phyloP scores from a whole-genome alignment of 2,797 vertebrate species.

The Malacoraja senta region DNA sequence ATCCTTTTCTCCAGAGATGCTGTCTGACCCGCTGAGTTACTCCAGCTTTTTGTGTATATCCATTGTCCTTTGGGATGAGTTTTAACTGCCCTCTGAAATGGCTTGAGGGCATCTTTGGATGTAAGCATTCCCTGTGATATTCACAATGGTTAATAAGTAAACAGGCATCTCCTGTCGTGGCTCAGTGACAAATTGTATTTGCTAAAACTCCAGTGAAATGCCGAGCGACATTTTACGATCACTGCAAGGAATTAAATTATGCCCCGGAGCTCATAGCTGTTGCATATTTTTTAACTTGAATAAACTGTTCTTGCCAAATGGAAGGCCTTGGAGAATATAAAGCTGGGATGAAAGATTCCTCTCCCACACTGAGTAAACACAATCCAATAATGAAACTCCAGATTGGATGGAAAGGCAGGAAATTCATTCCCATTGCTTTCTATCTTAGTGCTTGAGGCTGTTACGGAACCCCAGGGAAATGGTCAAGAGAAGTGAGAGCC shows the following conservation, averaged over 20 bases:
- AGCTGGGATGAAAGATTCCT: background rate
- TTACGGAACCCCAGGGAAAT: background rate
- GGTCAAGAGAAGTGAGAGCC: background rate
- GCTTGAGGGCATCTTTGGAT: no score
- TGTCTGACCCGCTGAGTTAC: no score
- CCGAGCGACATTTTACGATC: no score
- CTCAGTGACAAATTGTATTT: no score
- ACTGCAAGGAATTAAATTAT: background rate
- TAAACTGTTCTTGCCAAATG: background rate
- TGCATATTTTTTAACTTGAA: background rate
- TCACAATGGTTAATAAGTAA: no score
- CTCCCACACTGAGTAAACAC: background rate
- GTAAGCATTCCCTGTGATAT: no score
- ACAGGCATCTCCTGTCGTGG: no score
- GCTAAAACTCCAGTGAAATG: no score
- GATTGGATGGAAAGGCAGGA: background rate
- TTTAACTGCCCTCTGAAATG: no score
- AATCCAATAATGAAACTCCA: background rate
- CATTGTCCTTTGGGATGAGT: no score
- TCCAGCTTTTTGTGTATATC: no score
- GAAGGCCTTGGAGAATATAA: background rate
- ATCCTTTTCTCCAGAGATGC: no score
- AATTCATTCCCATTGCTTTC: background rate
- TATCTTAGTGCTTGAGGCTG: background rate
- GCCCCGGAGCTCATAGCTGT: background rate